phyloP scores from a whole-genome alignment of 2,888 invertebrate genomes.

The Noctua janthina region DNA sequence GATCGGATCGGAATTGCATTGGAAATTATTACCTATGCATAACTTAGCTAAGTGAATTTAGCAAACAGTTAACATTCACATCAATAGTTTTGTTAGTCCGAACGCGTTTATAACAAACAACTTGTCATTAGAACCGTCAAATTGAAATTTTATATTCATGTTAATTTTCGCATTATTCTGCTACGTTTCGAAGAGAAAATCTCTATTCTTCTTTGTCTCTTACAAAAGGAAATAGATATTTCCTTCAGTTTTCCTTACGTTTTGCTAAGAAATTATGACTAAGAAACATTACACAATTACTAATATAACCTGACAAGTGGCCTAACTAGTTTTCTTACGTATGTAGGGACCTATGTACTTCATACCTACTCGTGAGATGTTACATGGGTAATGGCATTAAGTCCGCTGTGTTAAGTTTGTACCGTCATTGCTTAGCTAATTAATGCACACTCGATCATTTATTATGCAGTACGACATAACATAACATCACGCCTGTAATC shows the following conservation, averaged over 20 bases:
- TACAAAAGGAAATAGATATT: too few relatives aligned
- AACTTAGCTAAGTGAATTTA: not conserved
- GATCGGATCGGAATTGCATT: not conserved
- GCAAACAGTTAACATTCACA: not conserved
- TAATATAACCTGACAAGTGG: slow-evolving; percentile 19
- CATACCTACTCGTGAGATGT: not conserved
- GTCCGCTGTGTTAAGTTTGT: not conserved
- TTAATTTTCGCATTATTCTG: not conserved
- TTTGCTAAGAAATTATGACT: not conserved
- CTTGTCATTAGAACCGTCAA: too few relatives aligned
- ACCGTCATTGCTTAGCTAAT: slow-evolving; percentile 22
- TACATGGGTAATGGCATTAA: not conserved
- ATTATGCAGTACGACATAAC: not conserved
- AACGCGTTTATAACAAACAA: not conserved
- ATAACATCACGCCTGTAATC: not conserved
- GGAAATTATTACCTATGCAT: too few relatives aligned
- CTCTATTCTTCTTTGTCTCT: not conserved
- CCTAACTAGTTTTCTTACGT: slow-evolving; percentile 34
- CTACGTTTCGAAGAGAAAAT: not conserved
- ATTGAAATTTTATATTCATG: too few relatives aligned
- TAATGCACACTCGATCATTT: slow-evolving; percentile 12
- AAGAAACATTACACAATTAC: not conserved
- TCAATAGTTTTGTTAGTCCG: not conserved
- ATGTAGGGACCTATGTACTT: not conserved
- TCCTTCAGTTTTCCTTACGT: not conserved